A percentile compares a stretch with the other conserved stretches of the same genome.
These are phyloP conservation scores for Orcinus orca DNA, from an alignment of 2,113 vertebrate species.

Conservation along the genomic window DNA sequence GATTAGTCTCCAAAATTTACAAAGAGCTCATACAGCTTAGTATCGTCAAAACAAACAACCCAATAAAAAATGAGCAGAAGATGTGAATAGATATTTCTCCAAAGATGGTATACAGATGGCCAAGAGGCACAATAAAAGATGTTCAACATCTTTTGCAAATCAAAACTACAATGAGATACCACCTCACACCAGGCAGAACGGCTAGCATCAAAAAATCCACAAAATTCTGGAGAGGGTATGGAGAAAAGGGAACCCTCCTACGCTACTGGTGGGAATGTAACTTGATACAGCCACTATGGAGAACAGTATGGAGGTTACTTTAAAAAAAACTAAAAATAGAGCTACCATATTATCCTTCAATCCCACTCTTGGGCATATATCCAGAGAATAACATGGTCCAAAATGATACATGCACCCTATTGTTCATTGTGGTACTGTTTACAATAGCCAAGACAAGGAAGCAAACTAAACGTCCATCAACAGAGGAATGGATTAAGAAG, in stretches of 20 bases:
- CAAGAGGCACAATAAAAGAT: neutral
- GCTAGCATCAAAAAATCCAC: neutral
- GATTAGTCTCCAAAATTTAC: neutral
- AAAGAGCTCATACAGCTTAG: neutral
- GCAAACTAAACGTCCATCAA: neutral
- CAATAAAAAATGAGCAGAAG: neutral
- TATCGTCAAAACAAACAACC: neutral
- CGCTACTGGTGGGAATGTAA: no score
- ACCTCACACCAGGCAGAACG: neutral
- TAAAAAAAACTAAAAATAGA: no score
- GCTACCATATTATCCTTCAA: no score
- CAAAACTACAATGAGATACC: neutral
- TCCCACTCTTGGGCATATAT: no score
- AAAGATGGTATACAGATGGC: neutral
- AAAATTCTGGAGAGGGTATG: neutral
- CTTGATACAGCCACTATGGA: no score
- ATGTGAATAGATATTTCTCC: neutral
- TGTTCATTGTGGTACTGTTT: neutral
- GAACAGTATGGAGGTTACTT: no score
- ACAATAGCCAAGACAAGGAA: neutral
- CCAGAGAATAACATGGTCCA: no score
- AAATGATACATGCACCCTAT: no score
- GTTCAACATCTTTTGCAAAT: neutral
- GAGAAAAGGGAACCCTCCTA: no score
- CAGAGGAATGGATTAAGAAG: neutral